phyloP scores from a whole-genome alignment of 2,888 invertebrate genomes.

The Brachypterus glaber region DNA sequence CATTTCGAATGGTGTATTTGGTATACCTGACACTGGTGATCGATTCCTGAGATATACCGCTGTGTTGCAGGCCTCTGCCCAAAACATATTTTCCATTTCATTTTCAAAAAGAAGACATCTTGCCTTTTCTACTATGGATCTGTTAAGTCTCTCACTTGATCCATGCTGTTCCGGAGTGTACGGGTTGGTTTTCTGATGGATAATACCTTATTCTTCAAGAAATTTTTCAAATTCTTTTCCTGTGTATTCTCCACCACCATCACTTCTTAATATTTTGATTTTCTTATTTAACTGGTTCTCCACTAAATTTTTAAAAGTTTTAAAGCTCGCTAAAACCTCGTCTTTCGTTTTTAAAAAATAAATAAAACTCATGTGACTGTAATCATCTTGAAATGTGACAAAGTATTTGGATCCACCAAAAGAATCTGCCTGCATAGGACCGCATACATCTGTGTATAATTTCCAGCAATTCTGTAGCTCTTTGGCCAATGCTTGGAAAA shows the following conservation, averaged over 20 bases:
- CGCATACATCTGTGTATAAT: constrained; percentile 1
- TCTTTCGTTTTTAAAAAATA: too few relatives aligned
- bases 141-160: constrained; percentile 20
- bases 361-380: constrained; percentile 11
- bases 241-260: constrained; percentile 20
- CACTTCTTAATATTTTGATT: constrained; percentile 3
- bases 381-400: constrained; percentile 12
- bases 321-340: constrained; percentile 3
- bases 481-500: neutral
- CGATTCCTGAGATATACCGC: constrained; percentile 23
- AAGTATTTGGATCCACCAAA: constrained; percentile 15
- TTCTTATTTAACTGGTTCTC: constrained; percentile 2
- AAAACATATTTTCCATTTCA: constrained; percentile 20
- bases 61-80: constrained; percentile 22
- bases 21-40: constrained; percentile 5
- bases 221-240: constrained; percentile 15
- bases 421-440: constrained; percentile 16
- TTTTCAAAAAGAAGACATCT: constrained; percentile 23
- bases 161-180: constrained; percentile 19
- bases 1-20: constrained; percentile 28
- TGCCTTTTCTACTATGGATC: constrained; percentile 21
- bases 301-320: constrained; percentile 5
- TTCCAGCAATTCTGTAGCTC: neutral
- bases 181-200: constrained; percentile 17
- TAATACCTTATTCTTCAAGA: constrained; percentile 15